Base-by-base conservation (phyloP, 2,888 invertebrate species). In the Hipparchia semele region DNA sequence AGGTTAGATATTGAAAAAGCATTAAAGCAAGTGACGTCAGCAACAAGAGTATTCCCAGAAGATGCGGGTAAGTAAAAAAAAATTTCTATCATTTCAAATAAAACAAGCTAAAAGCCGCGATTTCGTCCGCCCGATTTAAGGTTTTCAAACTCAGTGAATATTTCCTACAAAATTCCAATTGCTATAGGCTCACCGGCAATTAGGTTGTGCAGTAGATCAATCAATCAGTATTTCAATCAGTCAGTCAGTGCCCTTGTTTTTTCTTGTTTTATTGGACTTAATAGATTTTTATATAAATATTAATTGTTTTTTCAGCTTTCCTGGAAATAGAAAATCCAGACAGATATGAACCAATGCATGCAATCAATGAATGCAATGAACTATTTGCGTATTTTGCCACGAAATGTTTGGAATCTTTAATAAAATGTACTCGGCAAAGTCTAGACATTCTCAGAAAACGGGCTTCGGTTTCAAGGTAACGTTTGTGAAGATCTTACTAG, bases 351-450 rank as follows among this genome's bases (percentile, higher is more conserved):
- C 82, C 96, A 46, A 81, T 84, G 69, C 94, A 94, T 58, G 90
- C 96, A 4, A 95, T 96, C 64, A 96, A 95, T 68, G 97, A 97
- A 83, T 97, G 97, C 81, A 96, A 97, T 84, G 97, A 98, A 83
- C 90, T 98, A 67, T 98, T 97, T 84, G 96, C 96, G 0, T 96
- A 96, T 84, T 98, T 97, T 82, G 97, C 97, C 79, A 95, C 96
- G 69, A 97, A 96, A 87, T 95, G 97, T 76, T 90, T 96, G 53
- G 96, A 97, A 75, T 90, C 97, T 3, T 90, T 98, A 33, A 96
- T 97, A 10, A 96, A 96, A 81, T 95, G 96, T 71, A 97, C 97
- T 0, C 96, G 96, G 83, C 90, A 92, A 62, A 97, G 97, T 12
- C 90, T 98, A 74, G 97, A 98, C 82, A 86, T 95, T 74, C 88